Evolutionary conservation across 1,140 invertebrate genomes (phyloP), one percentile per base, ranked within the genome.

Genomic region (Ephestia elutella): DNA sequence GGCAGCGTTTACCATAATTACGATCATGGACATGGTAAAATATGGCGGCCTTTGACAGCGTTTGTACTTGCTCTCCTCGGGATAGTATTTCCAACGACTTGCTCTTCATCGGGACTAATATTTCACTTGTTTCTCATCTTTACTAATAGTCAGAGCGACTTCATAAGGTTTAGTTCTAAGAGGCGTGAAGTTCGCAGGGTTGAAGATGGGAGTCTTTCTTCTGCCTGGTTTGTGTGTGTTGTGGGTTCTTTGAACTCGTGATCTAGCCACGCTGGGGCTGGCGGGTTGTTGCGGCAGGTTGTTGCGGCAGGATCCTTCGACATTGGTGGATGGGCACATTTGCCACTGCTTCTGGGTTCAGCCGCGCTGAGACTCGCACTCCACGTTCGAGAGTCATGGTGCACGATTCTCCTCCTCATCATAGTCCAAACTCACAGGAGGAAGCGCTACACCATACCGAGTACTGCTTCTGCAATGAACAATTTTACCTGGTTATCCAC

Each of bases 301-400:
- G 64, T 8, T 75, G 66, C 13, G 80, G 82, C 5, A 80, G 51
- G 21, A 85, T 65, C 50, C 75, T 63, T 28, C 79, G 62, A 11
- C 78, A 73, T 35, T 75, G 77, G 54, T 80, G 75, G 62, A 54
- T 56, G 58, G 63, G 61, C 63, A n/a, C n/a, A n/a, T n/a, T n/a
- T n/a, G n/a, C n/a, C n/a, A 73, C 15, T 78, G 38, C 65, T 48
- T 69, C 71, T 17, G 54, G 67, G 59, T 68, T 78, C 35, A 79
- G 66, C 38, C 57, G 49, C n/a, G n/a, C 48, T 57, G 49, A 28
- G 74, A 70, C 62, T 74, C 79, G 66, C 70, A 77, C 60, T 81
- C 75, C 44, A 68, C 75, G 53, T 82, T 62, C n/a, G 81, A n/a
- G 80, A 68, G 83, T 73, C 83, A 86, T 86, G 19, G 49, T 67